Evolutionary conservation across 2,888 invertebrate species (phyloP).

Genomic region (Eutolmus rufibarbis): DNA sequence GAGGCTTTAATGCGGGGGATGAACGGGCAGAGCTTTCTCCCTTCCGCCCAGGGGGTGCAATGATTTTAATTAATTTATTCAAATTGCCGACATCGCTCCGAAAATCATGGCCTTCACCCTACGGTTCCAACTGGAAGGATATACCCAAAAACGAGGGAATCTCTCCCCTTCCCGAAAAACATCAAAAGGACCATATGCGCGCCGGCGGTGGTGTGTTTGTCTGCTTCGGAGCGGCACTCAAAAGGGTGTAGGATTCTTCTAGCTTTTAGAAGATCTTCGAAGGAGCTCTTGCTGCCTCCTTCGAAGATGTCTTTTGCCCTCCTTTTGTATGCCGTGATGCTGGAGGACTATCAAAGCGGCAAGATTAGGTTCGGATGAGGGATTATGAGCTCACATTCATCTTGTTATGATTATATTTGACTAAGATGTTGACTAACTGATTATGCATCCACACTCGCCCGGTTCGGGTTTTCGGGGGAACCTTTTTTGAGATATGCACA

Average conservation of each 20-base stretch:
- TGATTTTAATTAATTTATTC: slow-evolving; percentile 48
- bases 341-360: not conserved
- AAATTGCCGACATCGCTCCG: slow-evolving; percentile 36
- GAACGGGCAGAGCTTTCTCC: not conserved
- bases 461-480: not conserved
- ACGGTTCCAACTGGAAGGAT: not conserved
- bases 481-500: not conserved
- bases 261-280: not conserved
- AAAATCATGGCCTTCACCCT: slow-evolving; percentile 39
- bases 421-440: slow-evolving; percentile 19
- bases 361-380: slow-evolving; percentile 29
- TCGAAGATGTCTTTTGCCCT: not conserved
- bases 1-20: not conserved
- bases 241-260: not conserved
- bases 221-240: not conserved
- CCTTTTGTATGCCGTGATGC: not conserved
- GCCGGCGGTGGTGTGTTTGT: not conserved
- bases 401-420: slow-evolving; percentile 39
- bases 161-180: not conserved
- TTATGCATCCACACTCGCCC: slow-evolving; percentile 10
- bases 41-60: slow-evolving; percentile 16
- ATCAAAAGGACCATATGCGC: not conserved
- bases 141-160: not conserved
- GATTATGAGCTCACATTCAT: slow-evolving; percentile 39
- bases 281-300: not conserved